Evolutionary conservation across 2,888 invertebrate genomes (phyloP), one percentile per base, ranked within the genome.

Genomic region (Parelbella ahira): DNA sequence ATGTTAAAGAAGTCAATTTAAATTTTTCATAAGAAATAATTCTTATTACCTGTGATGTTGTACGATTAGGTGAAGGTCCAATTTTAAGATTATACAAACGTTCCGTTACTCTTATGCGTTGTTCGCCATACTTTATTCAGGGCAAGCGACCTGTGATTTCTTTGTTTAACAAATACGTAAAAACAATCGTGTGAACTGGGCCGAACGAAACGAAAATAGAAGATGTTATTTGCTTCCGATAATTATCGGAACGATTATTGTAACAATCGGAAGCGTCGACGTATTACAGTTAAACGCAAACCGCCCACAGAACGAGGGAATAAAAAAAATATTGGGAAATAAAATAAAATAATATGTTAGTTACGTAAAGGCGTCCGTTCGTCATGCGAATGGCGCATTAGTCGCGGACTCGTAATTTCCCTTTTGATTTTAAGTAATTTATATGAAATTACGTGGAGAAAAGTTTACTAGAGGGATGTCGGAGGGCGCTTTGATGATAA

Each of bases 391-490:
- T 77, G 72, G 64, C 57, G 68, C 84, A 86, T 87, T 87, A 87
- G 77, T 56, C 59, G 59, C 49, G 45, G 25, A 39, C 32, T 56
- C 63, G n/a, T 77, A 78, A 81, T 82, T 79, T 75, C 73, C 80
- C 74, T 82, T 83, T 83, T 81, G 83, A 81, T 87, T 87, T 86
- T 79, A 81, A 81, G 81, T 81, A 82, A 84, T 83, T 81, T 84
- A 78, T 76, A 76, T 72, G 71, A 73, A 77, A 74, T 79, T 79
- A 78, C 65, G 72, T 63, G 55, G 66, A 68, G 73, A 68, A 69
- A 72, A 70, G 53, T 68, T 68, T 60, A 47, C 47, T 56, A 56
- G 25, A 41, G 33, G 51, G 56, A 55, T 59, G 51, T 53, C 56
- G 63, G 62, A 72, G 67, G 68, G 65, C 51, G 62, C 60, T 68